These are phyloP conservation scores for Nematolebias whitei DNA, from an alignment of 2,113 vertebrate genomes.

Conservation along the genomic window DNA sequence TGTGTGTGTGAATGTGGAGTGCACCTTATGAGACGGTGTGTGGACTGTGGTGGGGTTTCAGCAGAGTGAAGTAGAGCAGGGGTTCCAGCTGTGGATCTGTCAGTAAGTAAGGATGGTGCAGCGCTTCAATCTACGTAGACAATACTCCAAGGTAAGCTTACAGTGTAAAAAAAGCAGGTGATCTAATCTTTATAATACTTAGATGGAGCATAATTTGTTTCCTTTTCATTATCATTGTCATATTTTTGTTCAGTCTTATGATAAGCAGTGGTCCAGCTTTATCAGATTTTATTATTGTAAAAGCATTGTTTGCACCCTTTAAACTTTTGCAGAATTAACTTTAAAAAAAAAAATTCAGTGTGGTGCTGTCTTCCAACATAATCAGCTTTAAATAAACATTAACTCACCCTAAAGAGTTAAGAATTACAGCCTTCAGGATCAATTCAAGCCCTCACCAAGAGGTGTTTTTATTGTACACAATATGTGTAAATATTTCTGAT, in stretches of 20 bases:
- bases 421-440: slow-evolving; percentile 1
- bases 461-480: slow-evolving; percentile 39
- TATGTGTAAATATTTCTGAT: slow-evolving; percentile 35
- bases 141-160: slow-evolving; percentile 80
- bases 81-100: slow-evolving; percentile 52
- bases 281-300: neutral
- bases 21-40: slow-evolving; percentile 39
- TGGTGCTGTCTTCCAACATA: slow-evolving; percentile 17
- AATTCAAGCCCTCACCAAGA: neutral
- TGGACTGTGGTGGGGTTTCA: slow-evolving; percentile 50
- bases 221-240: slow-evolving; percentile 1
- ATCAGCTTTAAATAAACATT: slow-evolving; percentile 62
- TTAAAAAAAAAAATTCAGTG: slow-evolving; percentile 1
- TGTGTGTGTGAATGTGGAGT: slow-evolving; percentile 30
- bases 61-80: slow-evolving; percentile 41
- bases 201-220: neutral
- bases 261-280: neutral
- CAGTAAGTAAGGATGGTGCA: slow-evolving; percentile 80
- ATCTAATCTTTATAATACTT: neutral
- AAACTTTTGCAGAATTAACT: neutral
- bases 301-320: neutral
- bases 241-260: slow-evolving; percentile 14
- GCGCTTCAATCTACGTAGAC: slow-evolving; percentile 80
- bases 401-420: slow-evolving; percentile 25
- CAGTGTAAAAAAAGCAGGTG: neutral